Base-by-base conservation (phyloP, 2,888 invertebrate genomes). In the Thymelicus sylvestris region DNA sequence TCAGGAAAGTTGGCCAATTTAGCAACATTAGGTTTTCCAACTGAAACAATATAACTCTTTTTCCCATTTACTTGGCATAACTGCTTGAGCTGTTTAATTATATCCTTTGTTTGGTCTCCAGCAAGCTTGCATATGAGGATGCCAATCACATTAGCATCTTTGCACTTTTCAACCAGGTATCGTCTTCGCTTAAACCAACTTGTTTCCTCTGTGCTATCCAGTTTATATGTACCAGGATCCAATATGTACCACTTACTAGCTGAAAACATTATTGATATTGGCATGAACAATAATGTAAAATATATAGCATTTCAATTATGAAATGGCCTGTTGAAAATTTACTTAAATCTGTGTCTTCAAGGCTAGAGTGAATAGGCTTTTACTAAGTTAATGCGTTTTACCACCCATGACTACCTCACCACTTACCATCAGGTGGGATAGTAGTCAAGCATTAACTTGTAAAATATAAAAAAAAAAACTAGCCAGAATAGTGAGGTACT, bases 1-100 rank as follows among this genome's bases (percentile, higher is more conserved):
- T 98, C 98, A 69, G 97, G 96, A 87, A 99, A 98, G 91, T 99
- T 99, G 0, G 98, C 98, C 73, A 99, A 91, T 88, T 99, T 99
- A 0, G 98, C 97, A 12, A 97, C 97, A 92, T 98, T 99, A 4
- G 98, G 97, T 86, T 98, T 98, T 6, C 99, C 99, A 67, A 99
- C 97, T 38, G 97, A 97, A 69, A 99, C 96, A 61, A 98, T 96
- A 83, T 99, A 99, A 75, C 96, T 96, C 85, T 98, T 98, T 83
- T 98, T 98, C 0, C 96, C 96, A 70, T 96, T 96, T 1, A 94
- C 87, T 79, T 95, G 95, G 52, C 98, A 96, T 66, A 98, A 90
- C 66, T 94, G 87, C 85, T 97, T 96, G 77, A 98, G 89, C 70
- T 96, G 94, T n/a, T 94, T 94, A 10, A 98, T 96, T 8, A 97